Conservation (phyloP, 2,113 vertebrate genomes). For the Vulpes ferrilata region DNA sequence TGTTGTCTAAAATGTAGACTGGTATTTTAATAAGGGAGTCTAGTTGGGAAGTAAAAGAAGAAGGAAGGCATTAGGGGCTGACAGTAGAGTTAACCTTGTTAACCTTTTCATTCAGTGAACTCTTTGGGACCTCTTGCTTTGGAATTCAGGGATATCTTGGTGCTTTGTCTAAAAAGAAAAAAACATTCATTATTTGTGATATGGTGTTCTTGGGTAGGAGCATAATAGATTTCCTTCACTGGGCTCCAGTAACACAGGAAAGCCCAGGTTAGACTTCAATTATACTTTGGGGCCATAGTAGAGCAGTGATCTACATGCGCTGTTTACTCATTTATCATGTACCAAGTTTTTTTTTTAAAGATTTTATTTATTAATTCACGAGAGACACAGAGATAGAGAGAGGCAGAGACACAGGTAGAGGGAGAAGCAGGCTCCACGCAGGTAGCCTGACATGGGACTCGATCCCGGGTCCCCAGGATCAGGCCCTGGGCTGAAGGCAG, state of each 20-base stretch:
- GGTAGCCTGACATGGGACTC: too few species aligned
- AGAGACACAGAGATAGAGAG: too few species aligned
- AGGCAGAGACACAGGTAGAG: too few species aligned
- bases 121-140: not conserved
- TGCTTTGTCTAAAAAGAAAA: constrained; percentile 18
- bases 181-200: not conserved
- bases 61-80: not conserved
- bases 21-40: not conserved
- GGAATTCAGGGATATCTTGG: constrained; percentile 7
- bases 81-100: not conserved
- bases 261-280: not conserved
- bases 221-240: not conserved
- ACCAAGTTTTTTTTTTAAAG: not conserved
- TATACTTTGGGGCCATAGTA: not conserved
- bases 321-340: not conserved
- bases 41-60: not conserved
- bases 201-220: not conserved
- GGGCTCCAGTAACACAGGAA: not conserved
- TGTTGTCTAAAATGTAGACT: not conserved
- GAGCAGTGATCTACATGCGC: not conserved
- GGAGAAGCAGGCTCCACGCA: too few species aligned
- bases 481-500: too few species aligned
- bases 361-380: too few species aligned
- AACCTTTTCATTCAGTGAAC: not conserved
- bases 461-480: too few species aligned